Evolutionary conservation across 2,888 invertebrate species (phyloP), one percentile per base, ranked within the genome.

Genomic region (Oscheius sp.): DNA sequence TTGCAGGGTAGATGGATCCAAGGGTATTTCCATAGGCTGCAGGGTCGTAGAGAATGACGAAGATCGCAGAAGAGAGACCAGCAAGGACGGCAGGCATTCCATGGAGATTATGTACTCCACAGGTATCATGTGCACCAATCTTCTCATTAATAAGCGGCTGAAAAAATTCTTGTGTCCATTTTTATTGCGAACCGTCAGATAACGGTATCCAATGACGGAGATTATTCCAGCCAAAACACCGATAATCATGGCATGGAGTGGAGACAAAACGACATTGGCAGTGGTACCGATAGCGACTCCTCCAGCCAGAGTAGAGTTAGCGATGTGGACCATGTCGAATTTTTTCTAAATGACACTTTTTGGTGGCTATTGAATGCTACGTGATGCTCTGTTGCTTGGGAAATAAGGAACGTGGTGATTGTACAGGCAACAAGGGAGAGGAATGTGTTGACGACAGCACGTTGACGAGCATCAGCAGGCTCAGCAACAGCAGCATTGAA

Each of bases 361-460:
- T 24, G 4, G 57, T 22, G 3, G 14, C 32, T 57, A 9, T 17
- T 14, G 2, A 14, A 30, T 36, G 8, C 68, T 33, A 80, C 81
- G 54, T 80, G 75, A 38, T 81, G 81, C 59, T 90, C 91, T 54
- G 93, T 90, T 64, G 92, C 87, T 50, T 92, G 90, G 0, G 95
- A 95, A 49, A 93, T 86, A 28, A 92, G 91, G 87, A 94, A 96
- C 3, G 94, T 90, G 57, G 92, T 91, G 22, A 95, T 91, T 89
- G 91, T 91, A 82, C 91, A 91, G 38, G 78, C 77, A 68, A 92
- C 91, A 77, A 97, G 89, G 45, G 95, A 91, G 73, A 95, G 89
- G 86, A 94, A 94, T 1, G 96, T 95, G 90, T 97, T 96, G 86
- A 95, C 90, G 75, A 95, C 91, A 33, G 95, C 95, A 72, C 80